These are phyloP conservation scores for Trachelus iudaicus DNA, from an alignment of 2,888 invertebrate species.

Conservation along the genomic window DNA sequence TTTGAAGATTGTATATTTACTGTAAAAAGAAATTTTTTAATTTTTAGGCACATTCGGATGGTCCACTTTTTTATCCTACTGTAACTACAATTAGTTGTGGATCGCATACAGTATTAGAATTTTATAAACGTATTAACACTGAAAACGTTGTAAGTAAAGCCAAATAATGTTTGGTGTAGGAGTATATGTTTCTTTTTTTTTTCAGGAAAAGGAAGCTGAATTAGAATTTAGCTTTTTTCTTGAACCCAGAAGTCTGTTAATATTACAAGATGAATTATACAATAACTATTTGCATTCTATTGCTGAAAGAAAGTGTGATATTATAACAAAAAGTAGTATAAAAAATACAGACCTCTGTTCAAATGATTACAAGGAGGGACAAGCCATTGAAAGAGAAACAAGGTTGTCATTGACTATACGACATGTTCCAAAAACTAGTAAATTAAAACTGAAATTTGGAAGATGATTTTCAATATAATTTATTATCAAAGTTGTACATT, in stretches of 20 bases:
- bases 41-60: conserved; percentile 89
- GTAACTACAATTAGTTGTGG: conserved; percentile 94
- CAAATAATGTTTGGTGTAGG: conserved; percentile 7
- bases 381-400: conserved; percentile 73
- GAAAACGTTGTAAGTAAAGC: conserved; percentile 58
- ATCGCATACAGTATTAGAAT: conserved; percentile 90
- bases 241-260: conserved; percentile 88
- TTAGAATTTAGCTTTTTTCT: conserved; percentile 81
- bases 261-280: conserved; percentile 87
- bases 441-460: conserved; percentile 76
- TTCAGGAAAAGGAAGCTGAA: conserved; percentile 43
- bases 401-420: conserved; percentile 92
- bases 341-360: conserved; percentile 76
- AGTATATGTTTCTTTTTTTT: conserved; percentile 20
- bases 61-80: conserved; percentile 91
- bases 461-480: conserved; percentile 51
- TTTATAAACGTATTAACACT: conserved; percentile 70
- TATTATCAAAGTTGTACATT: background rate
- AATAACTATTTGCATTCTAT: conserved; percentile 88
- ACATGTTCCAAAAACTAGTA: conserved; percentile 89
- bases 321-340: conserved; percentile 69
- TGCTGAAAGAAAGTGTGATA: conserved; percentile 76
- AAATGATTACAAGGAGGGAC: conserved; percentile 68
- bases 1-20: background rate
- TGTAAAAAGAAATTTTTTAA: conserved; percentile 9